Percentiles rank a stretch among this genome's conserved stretches.
These are phyloP conservation scores for human DNA, from an alignment of 2,113 vertebrate genomes.

Conservation along the genomic window DNA sequence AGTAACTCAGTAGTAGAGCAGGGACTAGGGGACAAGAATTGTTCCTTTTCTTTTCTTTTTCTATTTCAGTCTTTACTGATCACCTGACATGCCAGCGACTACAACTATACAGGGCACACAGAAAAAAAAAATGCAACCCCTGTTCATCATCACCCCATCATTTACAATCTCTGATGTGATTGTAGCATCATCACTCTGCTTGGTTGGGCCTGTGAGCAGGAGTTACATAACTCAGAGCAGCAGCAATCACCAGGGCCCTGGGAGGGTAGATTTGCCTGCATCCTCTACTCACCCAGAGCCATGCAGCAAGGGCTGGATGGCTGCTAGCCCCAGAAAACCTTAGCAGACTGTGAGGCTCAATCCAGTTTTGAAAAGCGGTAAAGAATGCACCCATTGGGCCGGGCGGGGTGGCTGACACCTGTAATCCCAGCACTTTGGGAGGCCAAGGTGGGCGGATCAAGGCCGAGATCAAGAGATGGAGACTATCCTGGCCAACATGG, in stretches of 20 bases:
- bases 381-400: neutral
- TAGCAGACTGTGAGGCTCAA: accelerated
- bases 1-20: neutral
- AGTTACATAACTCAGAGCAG: accelerated
- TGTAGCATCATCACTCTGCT: accelerated
- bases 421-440: no score
- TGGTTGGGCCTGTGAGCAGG: accelerated
- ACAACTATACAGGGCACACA: no score
- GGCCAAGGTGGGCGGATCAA: no score
- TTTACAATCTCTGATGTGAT: accelerated
- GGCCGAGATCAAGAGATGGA: no score
- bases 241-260: no score
- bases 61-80: neutral
- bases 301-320: accelerated
- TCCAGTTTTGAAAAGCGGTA: neutral
- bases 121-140: no score
- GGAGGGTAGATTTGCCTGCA: accelerated
- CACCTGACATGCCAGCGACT: neutral
- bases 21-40: neutral
- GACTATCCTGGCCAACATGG: no score
- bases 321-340: neutral
- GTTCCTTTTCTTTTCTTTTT: neutral
- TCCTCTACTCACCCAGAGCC: neutral
- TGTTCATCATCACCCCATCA: neutral
- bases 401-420: no score